Evolutionary conservation across 2,113 vertebrate genomes (phyloP).

Genomic region (Phrynosoma blainvillii): DNA sequence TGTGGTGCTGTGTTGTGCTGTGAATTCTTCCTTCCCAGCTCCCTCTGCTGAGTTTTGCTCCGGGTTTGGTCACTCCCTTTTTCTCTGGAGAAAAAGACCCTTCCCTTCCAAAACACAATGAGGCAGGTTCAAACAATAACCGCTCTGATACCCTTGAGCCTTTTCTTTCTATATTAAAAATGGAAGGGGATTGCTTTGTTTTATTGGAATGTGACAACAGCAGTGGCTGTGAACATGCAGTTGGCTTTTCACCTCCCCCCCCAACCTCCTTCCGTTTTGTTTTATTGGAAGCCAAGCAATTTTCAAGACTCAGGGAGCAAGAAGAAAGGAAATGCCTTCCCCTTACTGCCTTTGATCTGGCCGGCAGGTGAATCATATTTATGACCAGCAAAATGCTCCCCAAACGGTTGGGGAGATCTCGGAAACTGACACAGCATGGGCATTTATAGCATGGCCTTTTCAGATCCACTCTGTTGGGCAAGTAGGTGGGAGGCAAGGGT

Average conservation of each 20-base stretch:
- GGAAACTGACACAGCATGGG: background rate
- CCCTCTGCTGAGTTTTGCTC: too few species aligned
- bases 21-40: too few species aligned
- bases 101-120: too few species aligned
- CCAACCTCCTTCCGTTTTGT: background rate
- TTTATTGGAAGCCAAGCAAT: fast-evolving
- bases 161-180: background rate
- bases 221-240: background rate
- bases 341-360: background rate
- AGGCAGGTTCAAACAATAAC: background rate
- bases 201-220: too few species aligned
- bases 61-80: background rate
- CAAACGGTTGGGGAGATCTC: background rate
- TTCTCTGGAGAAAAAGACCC: background rate
- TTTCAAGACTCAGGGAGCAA: background rate
- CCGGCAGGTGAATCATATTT: background rate
- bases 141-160: background rate
- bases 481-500: too few species aligned
- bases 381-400: background rate
- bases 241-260: background rate
- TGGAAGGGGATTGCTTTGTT: background rate
- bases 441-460: too few species aligned
- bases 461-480: too few species aligned
- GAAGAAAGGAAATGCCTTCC: background rate
- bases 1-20: too few species aligned